Evolutionary conservation across 2,888 invertebrate genomes (phyloP), one percentile per base, ranked within the genome.

Genomic region (Tigriopus californicus): DNA sequence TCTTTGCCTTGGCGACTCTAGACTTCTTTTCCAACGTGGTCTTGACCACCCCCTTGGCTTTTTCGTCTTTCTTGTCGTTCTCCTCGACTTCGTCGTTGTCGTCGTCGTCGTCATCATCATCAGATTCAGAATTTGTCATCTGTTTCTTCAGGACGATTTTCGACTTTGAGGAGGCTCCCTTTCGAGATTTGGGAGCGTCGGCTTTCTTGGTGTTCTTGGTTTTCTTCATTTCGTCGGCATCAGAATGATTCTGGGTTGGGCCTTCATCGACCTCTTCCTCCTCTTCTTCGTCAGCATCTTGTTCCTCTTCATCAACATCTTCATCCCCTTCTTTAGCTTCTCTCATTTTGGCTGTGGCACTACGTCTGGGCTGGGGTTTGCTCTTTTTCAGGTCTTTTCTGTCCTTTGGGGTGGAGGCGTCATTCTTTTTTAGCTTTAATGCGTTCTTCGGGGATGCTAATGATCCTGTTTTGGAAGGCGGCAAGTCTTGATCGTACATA

Each of bases 401-500:
- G 49, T 13, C 49, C 49, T 49, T 49, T 13, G 49, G 2, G 20
- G 8, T 49, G 20, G 13, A 5, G 15, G 10, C 20, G 2, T 18
- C 49, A 5, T n/a, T 15, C 46, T 44, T 44, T 10, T 44, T 18
- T 44, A 44, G 5, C 11, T 49, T 49, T 4, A 18, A 2, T 4
- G 49, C 13, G 20, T 22, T 49, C 11, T 20, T 20, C 15, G 47
- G 47, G 11, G 41, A 13, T 12, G 46, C 18, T 5, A 15, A 6
- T n/a, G n/a, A 15, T 5, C 18, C 18, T n/a, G 5, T 11, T 44
- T 44, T 44, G 46, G 46, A 44, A 11, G 46, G 10, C 3, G n/a
- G 46, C 22, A 20, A 81, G 72, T 89, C 89, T 68, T 89, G 89
- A 71, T 89, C 89, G 67, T 89, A 89, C 24, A 90, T 75, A 67